phyloP scores from a whole-genome alignment of 2,888 invertebrate species.

The Ochropacha duplaris region DNA sequence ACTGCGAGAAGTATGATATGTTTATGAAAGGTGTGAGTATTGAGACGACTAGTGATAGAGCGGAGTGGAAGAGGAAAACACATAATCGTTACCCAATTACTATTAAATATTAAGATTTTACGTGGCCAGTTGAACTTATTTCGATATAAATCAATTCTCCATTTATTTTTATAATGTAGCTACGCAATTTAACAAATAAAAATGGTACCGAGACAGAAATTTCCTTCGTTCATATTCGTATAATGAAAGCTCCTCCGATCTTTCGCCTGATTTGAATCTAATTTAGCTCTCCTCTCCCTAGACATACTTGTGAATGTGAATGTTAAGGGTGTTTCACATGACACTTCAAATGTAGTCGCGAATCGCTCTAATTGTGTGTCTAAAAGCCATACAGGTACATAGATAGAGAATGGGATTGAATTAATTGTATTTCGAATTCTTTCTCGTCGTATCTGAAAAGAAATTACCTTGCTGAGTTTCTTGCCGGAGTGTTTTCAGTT shows the following conservation, averaged over 20 bases:
- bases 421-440: too few relatives aligned
- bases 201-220: slow-evolving; percentile 36
- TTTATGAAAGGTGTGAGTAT: too few relatives aligned
- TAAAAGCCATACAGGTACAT: too few relatives aligned
- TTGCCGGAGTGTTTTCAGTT: too few relatives aligned
- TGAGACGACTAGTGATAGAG: too few relatives aligned
- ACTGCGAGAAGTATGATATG: too few relatives aligned
- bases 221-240: slow-evolving; percentile 36
- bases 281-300: slow-evolving; percentile 37
- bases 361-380: background rate
- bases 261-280: slow-evolving; percentile 58
- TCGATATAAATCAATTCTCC: background rate
- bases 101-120: too few relatives aligned
- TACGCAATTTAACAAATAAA: slow-evolving; percentile 16
- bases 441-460: too few relatives aligned
- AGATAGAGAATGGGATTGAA: too few relatives aligned
- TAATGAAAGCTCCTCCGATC: slow-evolving; percentile 40
- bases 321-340: slow-evolving; percentile 19
- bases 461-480: too few relatives aligned
- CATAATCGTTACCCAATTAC: too few relatives aligned
- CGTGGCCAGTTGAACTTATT: background rate
- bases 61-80: too few relatives aligned
- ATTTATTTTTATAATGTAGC: slow-evolving; percentile 2
- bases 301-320: slow-evolving; percentile 17
- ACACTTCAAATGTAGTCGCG: background rate